A percentile compares a stretch with the other conserved stretches of the same genome.
These are phyloP conservation scores for Anodontia alba DNA, from an alignment of 2,888 invertebrate genomes.

Conservation along the genomic window DNA sequence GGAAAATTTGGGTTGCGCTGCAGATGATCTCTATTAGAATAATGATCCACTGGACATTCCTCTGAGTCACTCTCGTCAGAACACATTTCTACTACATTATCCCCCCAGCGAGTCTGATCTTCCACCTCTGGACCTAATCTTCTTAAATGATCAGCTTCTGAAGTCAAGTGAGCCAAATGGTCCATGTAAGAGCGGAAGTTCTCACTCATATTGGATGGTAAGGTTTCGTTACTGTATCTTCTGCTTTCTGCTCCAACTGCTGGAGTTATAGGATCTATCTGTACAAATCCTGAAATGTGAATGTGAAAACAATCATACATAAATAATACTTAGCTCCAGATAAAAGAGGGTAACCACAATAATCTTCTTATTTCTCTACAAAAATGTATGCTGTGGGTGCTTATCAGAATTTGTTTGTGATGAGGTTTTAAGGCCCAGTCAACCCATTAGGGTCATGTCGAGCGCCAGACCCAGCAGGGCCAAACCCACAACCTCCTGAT, in stretches of 20 bases:
- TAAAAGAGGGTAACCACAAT: no score
- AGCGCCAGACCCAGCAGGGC: no score
- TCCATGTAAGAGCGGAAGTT: constrained; percentile 75
- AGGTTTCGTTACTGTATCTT: constrained; percentile 16
- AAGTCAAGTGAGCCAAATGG: constrained; percentile 71
- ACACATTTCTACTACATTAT: constrained; percentile 57
- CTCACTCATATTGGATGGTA: constrained; percentile 61
- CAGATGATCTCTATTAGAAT: neutral
- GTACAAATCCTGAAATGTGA: neutral
- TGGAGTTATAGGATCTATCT: constrained; percentile 14
- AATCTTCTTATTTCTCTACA: no score
- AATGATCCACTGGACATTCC: constrained; percentile 32
- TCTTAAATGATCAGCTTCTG: constrained; percentile 47
- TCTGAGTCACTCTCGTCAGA: constrained; percentile 62
- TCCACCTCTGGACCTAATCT: constrained; percentile 27
- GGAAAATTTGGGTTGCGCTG: constrained; percentile 52
- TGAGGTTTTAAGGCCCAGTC: no score
- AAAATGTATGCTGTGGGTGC: no score
- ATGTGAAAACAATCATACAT: no score
- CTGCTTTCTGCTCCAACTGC: neutral
- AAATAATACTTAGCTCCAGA: no score
- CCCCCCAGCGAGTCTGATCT: constrained; percentile 33
- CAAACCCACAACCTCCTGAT: no score
- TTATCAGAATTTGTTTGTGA: no score
- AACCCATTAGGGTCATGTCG: no score